Conservation (phyloP, 2,888 invertebrate species). For the Argyra leucocephala region DNA sequence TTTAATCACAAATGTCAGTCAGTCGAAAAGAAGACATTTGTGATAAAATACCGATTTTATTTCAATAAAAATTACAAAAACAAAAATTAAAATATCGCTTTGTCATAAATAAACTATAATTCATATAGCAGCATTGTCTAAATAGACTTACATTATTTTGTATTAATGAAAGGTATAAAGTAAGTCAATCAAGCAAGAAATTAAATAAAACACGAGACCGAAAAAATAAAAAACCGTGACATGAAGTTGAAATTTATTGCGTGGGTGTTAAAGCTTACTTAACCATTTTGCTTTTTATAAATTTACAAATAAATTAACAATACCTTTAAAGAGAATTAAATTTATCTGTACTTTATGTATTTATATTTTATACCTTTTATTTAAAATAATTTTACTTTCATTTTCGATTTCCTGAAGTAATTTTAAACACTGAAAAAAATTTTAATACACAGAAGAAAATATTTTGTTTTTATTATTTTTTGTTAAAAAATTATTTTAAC, state of each 20-base stretch:
- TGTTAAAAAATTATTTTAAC: no score
- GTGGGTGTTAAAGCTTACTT: slow-evolving; percentile 6
- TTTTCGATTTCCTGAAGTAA: background rate
- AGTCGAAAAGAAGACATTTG: no score
- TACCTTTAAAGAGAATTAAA: background rate
- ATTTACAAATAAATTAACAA: background rate
- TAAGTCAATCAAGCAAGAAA: background rate
- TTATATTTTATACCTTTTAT: background rate
- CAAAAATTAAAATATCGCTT: no score
- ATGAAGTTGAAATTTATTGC: background rate
- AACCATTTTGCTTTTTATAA: background rate
- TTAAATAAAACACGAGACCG: background rate
- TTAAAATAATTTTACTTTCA: background rate
- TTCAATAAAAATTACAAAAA: no score
- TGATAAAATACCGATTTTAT: no score
- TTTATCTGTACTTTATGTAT: background rate
- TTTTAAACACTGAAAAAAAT: background rate
- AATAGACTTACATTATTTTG: background rate
- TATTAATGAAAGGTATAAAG: background rate
- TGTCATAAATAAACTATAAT: no score
- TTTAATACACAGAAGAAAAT: no score
- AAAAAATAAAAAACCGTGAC: background rate
- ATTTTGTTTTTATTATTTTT: no score
- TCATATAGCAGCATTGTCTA: background rate
- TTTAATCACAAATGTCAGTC: no score